Evolutionary conservation across 2,888 invertebrate species (phyloP).

Genomic region (Malthinus flaveolus): DNA sequence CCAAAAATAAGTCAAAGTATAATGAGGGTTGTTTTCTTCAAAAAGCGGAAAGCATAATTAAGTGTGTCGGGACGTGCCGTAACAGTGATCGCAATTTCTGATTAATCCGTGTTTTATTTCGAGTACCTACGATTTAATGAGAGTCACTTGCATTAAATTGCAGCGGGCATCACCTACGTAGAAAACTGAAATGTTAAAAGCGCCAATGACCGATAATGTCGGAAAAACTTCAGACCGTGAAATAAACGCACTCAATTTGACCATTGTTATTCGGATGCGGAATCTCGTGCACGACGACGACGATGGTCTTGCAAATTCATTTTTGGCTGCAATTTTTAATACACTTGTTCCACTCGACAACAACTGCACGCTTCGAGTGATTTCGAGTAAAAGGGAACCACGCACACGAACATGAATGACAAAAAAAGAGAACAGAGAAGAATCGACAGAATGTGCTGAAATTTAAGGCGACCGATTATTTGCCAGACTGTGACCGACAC

Average conservation of each 20-base stretch:
- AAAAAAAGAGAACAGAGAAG: constrained; percentile 24
- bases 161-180: constrained; percentile 36
- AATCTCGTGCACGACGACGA: constrained; percentile 24
- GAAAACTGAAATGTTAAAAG: constrained; percentile 41
- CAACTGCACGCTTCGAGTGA: constrained; percentile 16
- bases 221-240: constrained; percentile 46
- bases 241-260: constrained; percentile 42
- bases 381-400: constrained; percentile 28
- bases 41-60: constrained; percentile 43
- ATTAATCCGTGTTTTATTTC: constrained; percentile 50
- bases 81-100: constrained; percentile 44
- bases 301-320: constrained; percentile 17
- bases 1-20: constrained; percentile 9
- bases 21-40: constrained; percentile 21
- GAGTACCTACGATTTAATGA: constrained; percentile 49
- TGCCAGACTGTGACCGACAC: constrained; percentile 47
- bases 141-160: constrained; percentile 53
- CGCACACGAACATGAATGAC: constrained; percentile 34
- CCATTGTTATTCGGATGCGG: constrained; percentile 27
- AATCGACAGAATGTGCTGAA: constrained; percentile 39
- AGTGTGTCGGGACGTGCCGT: constrained; percentile 44
- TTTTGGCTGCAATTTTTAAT: constrained; percentile 24
- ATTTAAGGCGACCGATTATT: constrained; percentile 42
- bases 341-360: constrained; percentile 17
- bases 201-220: constrained; percentile 49